Evolutionary conservation across 2,113 vertebrate genomes (phyloP).

Genomic region (Hipposideros armiger): DNA sequence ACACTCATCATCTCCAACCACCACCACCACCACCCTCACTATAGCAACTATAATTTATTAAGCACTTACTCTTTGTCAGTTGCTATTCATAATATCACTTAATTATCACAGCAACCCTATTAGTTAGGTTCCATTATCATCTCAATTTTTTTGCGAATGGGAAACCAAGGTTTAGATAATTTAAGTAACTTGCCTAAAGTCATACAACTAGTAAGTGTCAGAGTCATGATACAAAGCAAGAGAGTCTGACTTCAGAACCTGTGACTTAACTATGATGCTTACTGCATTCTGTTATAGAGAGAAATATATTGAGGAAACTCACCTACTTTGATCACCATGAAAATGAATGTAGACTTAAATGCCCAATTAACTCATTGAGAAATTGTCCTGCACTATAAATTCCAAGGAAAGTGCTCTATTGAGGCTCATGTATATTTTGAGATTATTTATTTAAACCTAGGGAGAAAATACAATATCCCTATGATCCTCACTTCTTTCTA

Average conservation of each 20-base stretch:
- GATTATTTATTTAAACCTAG: neutral
- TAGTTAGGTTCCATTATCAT: slow-evolving; percentile 27
- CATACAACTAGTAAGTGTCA: neutral
- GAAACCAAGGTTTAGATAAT: slow-evolving; percentile 1
- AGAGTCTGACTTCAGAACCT: neutral
- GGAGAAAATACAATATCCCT: neutral
- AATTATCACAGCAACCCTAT: neutral
- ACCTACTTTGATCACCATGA: neutral
- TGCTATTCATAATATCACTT: slow-evolving; percentile 17
- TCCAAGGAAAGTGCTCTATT: neutral
- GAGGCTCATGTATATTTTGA: neutral
- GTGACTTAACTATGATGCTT: neutral
- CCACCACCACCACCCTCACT: neutral
- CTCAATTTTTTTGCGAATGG: neutral
- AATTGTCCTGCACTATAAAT: neutral
- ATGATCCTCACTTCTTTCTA: neutral
- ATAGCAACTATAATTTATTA: slow-evolving; percentile 33
- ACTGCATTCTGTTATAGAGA: neutral
- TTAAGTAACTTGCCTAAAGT: neutral
- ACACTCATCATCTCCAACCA: neutral
- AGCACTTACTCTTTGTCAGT: neutral
- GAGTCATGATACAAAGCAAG: neutral
- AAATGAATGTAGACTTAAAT: neutral
- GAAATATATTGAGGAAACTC: neutral
- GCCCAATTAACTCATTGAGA: neutral